A percentile compares a stretch with the other conserved stretches of the same genome.
Conservation (phyloP, 2,888 invertebrate species). For the Cyrtodaria siliqua region DNA sequence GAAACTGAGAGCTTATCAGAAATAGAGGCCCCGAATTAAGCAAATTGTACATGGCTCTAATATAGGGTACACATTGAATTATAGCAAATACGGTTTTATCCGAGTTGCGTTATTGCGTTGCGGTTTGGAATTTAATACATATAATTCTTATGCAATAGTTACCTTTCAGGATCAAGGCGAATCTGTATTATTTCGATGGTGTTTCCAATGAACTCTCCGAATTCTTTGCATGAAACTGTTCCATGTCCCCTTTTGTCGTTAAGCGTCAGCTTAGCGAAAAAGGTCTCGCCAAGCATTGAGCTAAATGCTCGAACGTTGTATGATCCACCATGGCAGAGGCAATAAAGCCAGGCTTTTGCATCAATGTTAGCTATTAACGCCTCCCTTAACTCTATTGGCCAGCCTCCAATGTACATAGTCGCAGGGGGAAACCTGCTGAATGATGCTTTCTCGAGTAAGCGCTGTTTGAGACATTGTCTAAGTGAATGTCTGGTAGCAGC, state of each 20-base stretch:
- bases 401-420: conserved; percentile 28
- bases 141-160: too few relatives aligned
- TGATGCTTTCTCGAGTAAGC: conserved; percentile 26
- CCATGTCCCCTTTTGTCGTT: conserved; percentile 54
- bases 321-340: conserved; percentile 13
- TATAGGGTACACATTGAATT: too few relatives aligned
- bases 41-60: too few relatives aligned
- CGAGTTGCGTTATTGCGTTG: too few relatives aligned
- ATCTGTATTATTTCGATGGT: conserved; percentile 43
- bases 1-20: too few relatives aligned
- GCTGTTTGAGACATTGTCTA: conserved; percentile 19
- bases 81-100: too few relatives aligned
- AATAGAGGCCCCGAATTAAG: too few relatives aligned
- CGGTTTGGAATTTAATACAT: too few relatives aligned
- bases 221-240: conserved; percentile 42
- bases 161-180: conserved; percentile 33
- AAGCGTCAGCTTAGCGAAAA: conserved; percentile 47
- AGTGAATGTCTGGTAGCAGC: conserved; percentile 21
- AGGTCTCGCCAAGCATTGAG: conserved; percentile 45
- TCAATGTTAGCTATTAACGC: conserved; percentile 38
- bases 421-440: conserved; percentile 23
- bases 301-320: conserved; percentile 47
- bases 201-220: conserved; percentile 36
- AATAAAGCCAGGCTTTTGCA: conserved; percentile 30
- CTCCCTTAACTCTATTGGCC: conserved; percentile 45